Evolutionary conservation across 2,888 invertebrate species (phyloP).

Genomic region (Melangyna quadrimaculata): DNA sequence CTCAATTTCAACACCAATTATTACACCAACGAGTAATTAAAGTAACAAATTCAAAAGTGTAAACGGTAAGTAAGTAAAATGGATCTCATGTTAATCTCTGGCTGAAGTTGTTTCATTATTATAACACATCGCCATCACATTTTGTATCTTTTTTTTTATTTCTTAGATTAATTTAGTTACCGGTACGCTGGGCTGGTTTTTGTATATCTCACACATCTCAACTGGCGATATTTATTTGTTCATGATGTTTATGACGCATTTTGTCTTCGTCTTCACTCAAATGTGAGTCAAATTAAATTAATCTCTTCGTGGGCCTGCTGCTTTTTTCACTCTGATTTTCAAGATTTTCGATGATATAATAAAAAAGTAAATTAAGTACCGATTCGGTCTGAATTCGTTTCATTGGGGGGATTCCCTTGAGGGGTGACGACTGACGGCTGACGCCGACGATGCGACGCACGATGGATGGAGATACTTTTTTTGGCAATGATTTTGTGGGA

Average conservation of each 20-base stretch:
- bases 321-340: neutral
- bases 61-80: slow-evolving; percentile 12
- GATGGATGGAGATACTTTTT: neutral
- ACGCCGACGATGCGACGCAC: neutral
- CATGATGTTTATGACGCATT: slow-evolving; percentile 59
- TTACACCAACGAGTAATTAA: slow-evolving; percentile 22
- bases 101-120: slow-evolving; percentile 1
- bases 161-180: neutral
- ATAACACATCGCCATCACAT: slow-evolving; percentile 19
- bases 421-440: neutral
- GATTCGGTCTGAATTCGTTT: slow-evolving; percentile 17
- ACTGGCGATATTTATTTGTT: too few species aligned
- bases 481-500: slow-evolving; percentile 44
- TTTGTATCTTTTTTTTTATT: neutral
- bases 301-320: neutral
- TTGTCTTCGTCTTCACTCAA: slow-evolving; percentile 48
- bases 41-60: slow-evolving; percentile 9
- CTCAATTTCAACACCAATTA: slow-evolving; percentile 21
- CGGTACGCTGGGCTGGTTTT: slow-evolving; percentile 1
- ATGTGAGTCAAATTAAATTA: slow-evolving; percentile 56
- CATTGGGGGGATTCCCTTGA: slow-evolving; percentile 29
- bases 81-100: slow-evolving; percentile 5
- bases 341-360: slow-evolving; percentile 25
- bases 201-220: slow-evolving; percentile 8
- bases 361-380: slow-evolving; percentile 27